These are phyloP conservation scores for Hybos culiciformis DNA, from an alignment of 2,888 invertebrate genomes.

Conservation along the genomic window DNA sequence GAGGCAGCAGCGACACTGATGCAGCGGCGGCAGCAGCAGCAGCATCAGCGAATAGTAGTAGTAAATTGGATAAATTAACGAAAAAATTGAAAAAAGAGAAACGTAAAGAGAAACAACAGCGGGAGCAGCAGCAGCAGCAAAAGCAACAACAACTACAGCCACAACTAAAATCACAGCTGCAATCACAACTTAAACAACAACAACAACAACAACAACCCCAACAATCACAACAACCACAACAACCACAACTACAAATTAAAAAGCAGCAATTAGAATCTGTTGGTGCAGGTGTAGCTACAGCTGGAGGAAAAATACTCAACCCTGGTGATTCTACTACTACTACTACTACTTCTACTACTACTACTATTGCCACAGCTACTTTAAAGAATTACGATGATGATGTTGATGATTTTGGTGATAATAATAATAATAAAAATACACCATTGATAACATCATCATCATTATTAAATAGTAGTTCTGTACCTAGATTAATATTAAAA, in stretches of 20 bases:
- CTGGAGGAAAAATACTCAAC: too few species aligned
- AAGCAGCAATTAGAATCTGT: neutral
- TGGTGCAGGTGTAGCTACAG: too few species aligned
- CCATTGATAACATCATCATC: neutral
- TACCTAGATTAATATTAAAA: constrained; percentile 71
- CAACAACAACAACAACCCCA: neutral
- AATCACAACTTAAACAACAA: neutral
- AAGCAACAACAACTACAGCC: neutral
- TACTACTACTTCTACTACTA: neutral
- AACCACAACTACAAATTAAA: neutral
- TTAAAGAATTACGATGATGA: neutral
- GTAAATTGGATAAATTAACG: too few species aligned
- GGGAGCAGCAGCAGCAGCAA: neutral
- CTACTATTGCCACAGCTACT: neutral
- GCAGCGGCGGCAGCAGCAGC: too few species aligned
- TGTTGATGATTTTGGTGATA: neutral
- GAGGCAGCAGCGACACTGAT: too few species aligned
- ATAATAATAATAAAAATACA: neutral
- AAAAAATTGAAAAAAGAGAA: too few species aligned
- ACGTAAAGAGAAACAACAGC: neutral
- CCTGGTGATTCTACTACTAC: neutral
- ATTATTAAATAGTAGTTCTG: constrained; percentile 20
- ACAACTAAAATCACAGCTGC: neutral
- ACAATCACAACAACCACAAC: neutral
- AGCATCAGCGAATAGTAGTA: too few species aligned